Conservation (phyloP, 2,797 vertebrate species). For the Macropodus opercularis region DNA sequence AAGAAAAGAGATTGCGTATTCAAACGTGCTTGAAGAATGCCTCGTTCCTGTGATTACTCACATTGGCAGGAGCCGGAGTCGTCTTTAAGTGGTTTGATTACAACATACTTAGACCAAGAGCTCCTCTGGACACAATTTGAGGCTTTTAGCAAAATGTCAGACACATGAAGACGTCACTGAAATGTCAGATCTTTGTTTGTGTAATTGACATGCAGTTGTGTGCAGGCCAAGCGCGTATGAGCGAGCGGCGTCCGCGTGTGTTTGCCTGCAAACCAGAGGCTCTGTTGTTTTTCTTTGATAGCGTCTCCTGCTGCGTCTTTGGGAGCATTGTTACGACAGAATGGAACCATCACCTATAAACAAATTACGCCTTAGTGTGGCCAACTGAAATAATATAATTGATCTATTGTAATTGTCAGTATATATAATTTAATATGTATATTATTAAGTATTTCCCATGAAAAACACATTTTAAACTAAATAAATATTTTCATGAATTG, state of each 20-base stretch:
- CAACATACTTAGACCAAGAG: constrained; percentile 6
- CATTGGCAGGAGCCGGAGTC: constrained; percentile 11
- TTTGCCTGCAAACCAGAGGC: neutral
- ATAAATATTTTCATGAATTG: too few species aligned
- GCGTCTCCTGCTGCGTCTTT: neutral
- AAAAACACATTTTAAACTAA: too few species aligned
- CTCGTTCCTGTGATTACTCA: constrained; percentile 37
- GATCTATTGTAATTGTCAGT: too few species aligned
- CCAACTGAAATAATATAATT: too few species aligned
- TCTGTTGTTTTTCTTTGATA: neutral
- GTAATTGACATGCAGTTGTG: constrained; percentile 20
- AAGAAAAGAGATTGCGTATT: constrained; percentile 7
- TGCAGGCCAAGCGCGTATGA: neutral
- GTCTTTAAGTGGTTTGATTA: constrained; percentile 39
- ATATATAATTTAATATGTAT: too few species aligned
- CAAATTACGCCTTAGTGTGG: too few species aligned
- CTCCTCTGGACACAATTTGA: constrained; percentile 22
- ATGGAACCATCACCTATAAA: too few species aligned
- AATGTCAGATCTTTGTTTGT: constrained; percentile 50
- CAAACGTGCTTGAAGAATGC: constrained; percentile 17
- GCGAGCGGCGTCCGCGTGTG: neutral
- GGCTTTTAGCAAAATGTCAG: constrained; percentile 62
- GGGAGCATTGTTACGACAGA: too few species aligned
- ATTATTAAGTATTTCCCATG: too few species aligned
- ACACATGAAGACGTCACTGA: constrained; percentile 37